Conservation (phyloP, 2,113 vertebrate genomes). For the Archocentrus centrarchus region DNA sequence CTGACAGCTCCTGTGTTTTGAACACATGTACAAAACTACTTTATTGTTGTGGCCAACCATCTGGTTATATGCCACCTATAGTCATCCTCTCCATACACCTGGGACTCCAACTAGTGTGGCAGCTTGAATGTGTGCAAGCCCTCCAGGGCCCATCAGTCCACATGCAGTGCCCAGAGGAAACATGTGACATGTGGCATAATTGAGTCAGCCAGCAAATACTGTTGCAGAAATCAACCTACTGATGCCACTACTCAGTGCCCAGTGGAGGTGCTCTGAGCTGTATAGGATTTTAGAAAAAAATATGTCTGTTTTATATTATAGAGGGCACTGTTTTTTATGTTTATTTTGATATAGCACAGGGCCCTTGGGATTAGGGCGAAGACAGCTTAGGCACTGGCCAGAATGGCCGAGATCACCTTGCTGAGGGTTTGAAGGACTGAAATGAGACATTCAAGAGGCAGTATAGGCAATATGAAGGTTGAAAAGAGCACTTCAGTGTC, state of each 20-base stretch:
- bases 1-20: conserved; percentile 15
- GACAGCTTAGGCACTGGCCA: conserved; percentile 62
- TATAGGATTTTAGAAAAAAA: conserved; percentile 41
- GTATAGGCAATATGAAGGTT: conserved; percentile 43
- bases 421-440: conserved; percentile 58
- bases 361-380: conserved; percentile 28
- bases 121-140: conserved; percentile 48
- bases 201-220: conserved; percentile 63
- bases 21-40: conserved; percentile 37
- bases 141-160: conserved; percentile 68
- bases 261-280: conserved; percentile 35
- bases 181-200: conserved; percentile 69
- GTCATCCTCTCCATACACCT: conserved; percentile 55
- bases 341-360: conserved; percentile 59
- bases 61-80: conserved; percentile 56
- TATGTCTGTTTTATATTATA: conserved; percentile 65
- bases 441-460: conserved; percentile 60
- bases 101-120: conserved; percentile 51
- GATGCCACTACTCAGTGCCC: conserved; percentile 49
- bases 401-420: conserved; percentile 59
- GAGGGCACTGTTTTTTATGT: conserved; percentile 57
- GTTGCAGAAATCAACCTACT: conserved; percentile 46
- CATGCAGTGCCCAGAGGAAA: conserved; percentile 58
- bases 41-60: conserved; percentile 50
- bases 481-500: conserved; percentile 47